Percentiles rank a stretch among this genome's conserved stretches.
phyloP scores from a whole-genome alignment of 2,888 invertebrate genomes.

The Epinotia bilunana region DNA sequence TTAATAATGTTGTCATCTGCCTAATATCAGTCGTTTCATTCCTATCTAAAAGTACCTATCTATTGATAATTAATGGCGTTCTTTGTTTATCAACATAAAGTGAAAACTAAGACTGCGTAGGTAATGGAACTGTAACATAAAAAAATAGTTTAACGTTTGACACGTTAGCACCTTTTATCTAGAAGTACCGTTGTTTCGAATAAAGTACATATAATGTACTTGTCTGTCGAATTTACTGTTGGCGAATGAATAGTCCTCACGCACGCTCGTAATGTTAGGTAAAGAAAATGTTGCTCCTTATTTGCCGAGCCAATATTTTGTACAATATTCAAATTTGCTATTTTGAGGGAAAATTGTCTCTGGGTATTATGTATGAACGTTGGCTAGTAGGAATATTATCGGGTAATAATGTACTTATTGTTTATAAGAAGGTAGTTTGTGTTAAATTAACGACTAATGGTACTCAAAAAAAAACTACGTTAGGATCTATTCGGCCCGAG shows the following conservation, averaged over 20 bases:
- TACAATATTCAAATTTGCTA: constrained; percentile 10
- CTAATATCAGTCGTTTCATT: no score
- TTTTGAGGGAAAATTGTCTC: neutral
- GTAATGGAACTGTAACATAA: neutral
- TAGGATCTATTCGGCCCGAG: no score
- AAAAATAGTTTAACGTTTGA: neutral
- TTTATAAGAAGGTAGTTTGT: neutral
- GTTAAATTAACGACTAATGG: no score
- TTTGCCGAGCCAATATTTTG: constrained; percentile 1
- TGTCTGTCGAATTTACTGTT: constrained; percentile 19
- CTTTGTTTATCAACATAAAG: no score
- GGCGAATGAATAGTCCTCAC: constrained; percentile 25
- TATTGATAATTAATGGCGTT: no score
- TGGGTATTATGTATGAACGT: neutral
- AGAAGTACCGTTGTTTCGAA: neutral
- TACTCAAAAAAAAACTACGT: no score
- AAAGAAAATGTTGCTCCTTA: constrained; percentile 18
- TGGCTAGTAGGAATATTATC: neutral
- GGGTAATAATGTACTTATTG: neutral
- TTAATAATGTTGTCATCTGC: no score
- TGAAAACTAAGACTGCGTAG: neutral
- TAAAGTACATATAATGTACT: neutral
- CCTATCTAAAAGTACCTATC: no score
- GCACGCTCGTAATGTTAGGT: constrained; percentile 24
- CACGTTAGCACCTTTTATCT: neutral